These are phyloP conservation scores for Burhinus oedicnemus DNA, from an alignment of 2,113 vertebrate genomes.

Conservation along the genomic window DNA sequence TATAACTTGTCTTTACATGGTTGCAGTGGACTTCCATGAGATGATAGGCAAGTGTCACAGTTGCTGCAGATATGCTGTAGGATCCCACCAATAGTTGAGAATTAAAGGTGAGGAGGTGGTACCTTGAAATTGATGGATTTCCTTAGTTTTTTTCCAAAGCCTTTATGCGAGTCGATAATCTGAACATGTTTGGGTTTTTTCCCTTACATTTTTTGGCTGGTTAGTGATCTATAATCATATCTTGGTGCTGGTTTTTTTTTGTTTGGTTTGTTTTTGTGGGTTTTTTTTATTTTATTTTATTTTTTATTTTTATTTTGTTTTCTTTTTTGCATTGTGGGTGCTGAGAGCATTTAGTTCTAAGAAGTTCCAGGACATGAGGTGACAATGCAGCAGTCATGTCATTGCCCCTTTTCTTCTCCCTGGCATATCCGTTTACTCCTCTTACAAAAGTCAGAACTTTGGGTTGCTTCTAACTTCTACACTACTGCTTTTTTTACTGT, in stretches of 20 bases:
- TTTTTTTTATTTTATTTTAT: too few relatives aligned
- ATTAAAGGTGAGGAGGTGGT: neutral
- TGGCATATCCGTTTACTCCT: neutral
- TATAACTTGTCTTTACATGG: neutral
- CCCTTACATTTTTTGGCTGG: neutral
- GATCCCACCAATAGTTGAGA: neutral
- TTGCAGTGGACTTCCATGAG: neutral
- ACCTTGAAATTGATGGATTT: neutral
- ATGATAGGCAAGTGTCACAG: too few relatives aligned
- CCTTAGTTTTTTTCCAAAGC: neutral
- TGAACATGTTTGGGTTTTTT: neutral
- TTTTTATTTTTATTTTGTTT: neutral
- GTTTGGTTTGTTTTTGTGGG: neutral
- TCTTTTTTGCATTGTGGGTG: neutral
- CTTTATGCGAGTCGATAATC: neutral
- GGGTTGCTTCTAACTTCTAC: neutral
- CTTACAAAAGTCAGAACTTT: neutral
- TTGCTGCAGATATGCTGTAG: neutral
- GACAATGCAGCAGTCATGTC: neutral
- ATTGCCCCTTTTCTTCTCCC: neutral
- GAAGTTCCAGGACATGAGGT: neutral
- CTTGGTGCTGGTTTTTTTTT: neutral
- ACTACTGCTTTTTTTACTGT: neutral
- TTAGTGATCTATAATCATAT: neutral
- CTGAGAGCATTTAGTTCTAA: neutral